These are phyloP conservation scores for Agriopis leucophaearia DNA, from an alignment of 2,888 invertebrate genomes.

Conservation along the genomic window DNA sequence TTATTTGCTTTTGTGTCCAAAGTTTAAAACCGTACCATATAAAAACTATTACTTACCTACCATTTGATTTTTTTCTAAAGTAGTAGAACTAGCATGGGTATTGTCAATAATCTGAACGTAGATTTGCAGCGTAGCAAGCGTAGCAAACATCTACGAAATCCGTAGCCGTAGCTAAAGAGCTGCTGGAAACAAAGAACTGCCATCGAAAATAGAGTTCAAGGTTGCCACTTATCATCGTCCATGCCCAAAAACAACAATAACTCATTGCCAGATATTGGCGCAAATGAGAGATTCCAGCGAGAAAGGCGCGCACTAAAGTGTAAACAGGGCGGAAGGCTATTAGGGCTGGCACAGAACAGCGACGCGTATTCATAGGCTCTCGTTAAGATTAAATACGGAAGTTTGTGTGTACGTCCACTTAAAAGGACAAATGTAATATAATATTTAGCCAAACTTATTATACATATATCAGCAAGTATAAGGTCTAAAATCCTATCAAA, in stretches of 20 bases:
- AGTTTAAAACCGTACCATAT: neutral
- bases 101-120: neutral
- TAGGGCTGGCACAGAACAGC: constrained; percentile 21
- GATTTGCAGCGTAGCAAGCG: neutral
- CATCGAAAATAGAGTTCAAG: constrained; percentile 22
- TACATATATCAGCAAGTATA: no score
- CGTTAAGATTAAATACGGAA: neutral
- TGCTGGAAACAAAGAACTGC: constrained; percentile 5
- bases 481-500: no score
- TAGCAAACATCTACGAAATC: constrained; percentile 8
- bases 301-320: constrained; percentile 23
- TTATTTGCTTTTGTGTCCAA: neutral
- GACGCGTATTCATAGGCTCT: neutral
- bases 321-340: constrained; percentile 32
- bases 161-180: constrained; percentile 4
- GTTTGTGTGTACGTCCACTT: neutral
- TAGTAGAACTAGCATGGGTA: neutral
- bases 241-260: constrained; percentile 33
- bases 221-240: constrained; percentile 32
- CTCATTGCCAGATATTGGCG: constrained; percentile 38
- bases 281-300: constrained; percentile 39
- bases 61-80: neutral
- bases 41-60: no score
- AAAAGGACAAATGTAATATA: no score
- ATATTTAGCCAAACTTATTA: no score